Evolutionary conservation across 1,140 invertebrate species (phyloP).

Genomic region (Drosophila nasuta): DNA sequence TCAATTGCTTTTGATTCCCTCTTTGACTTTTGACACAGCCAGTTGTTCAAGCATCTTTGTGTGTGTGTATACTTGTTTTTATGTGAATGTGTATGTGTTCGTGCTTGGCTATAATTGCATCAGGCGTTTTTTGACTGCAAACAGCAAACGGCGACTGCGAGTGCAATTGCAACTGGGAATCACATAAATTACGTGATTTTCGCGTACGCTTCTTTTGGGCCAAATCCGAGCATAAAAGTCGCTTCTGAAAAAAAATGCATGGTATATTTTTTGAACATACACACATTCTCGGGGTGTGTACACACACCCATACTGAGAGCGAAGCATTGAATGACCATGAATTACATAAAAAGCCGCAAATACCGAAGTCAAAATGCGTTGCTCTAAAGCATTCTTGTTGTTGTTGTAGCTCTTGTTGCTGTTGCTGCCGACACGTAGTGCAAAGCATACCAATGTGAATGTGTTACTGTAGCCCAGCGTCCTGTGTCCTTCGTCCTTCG

Average conservation of each 20-base stretch:
- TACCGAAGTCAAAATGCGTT: constrained; percentile 82
- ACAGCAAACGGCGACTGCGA: constrained; percentile 7
- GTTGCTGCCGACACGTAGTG: constrained; percentile 15
- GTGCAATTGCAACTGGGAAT: constrained; percentile 43
- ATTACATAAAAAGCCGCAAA: constrained; percentile 84
- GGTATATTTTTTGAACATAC: constrained; percentile 43
- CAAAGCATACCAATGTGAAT: constrained; percentile 65
- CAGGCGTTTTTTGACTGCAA: constrained; percentile 38
- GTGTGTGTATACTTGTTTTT: neutral
- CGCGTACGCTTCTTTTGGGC: constrained; percentile 63
- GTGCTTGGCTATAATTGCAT: constrained; percentile 61
- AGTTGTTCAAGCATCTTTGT: neutral
- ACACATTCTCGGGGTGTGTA: constrained; percentile 8
- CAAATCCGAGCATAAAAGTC: constrained; percentile 65
- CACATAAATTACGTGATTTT: constrained; percentile 82
- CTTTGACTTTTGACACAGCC: constrained; percentile 38
- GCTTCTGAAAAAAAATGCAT: constrained; percentile 27
- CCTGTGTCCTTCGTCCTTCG: constrained; percentile 32
- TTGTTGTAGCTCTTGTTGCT: constrained; percentile 20
- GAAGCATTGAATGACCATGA: constrained; percentile 74
- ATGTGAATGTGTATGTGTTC: neutral
- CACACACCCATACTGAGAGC: constrained; percentile 7
- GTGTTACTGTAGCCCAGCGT: constrained; percentile 49
- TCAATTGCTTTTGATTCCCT: constrained; percentile 43
- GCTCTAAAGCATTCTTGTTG: constrained; percentile 59